Conservation (phyloP, 1,140 invertebrate genomes). For the Capitella teleta region DNA sequence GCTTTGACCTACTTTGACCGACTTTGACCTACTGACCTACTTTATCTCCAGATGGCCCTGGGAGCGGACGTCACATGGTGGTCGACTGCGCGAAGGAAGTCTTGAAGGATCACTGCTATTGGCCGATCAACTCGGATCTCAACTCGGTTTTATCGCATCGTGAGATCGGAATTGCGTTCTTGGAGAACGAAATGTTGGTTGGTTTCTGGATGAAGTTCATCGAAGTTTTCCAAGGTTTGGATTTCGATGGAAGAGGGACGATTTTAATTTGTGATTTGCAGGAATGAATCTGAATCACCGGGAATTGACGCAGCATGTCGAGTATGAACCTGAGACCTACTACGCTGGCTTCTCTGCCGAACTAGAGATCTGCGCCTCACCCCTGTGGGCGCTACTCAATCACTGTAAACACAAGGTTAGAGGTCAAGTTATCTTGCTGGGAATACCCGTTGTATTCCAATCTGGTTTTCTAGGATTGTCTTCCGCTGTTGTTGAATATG, state of each 20-base stretch:
- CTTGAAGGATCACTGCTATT: constrained; percentile 97
- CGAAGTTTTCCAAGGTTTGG: constrained; percentile 77
- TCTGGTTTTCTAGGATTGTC: too few species aligned
- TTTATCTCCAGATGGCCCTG: too few species aligned
- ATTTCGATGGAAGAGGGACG: constrained; percentile 1
- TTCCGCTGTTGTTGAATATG: neutral
- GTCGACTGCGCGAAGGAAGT: constrained; percentile 81
- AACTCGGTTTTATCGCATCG: constrained; percentile 92
- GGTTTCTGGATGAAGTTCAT: constrained; percentile 92
- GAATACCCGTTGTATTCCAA: too few species aligned
- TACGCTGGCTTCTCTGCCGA: constrained; percentile 94
- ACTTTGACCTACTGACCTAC: too few species aligned
- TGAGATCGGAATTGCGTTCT: constrained; percentile 77
- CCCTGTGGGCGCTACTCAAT: constrained; percentile 89
- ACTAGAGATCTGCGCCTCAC: constrained; percentile 87
- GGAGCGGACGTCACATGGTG: constrained; percentile 45
- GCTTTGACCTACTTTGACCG: too few species aligned
- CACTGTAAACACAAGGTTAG: constrained; percentile 64
- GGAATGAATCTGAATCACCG: constrained; percentile 91
- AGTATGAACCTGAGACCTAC: constrained; percentile 92
- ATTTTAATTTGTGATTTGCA: constrained; percentile 26
- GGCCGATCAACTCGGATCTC: constrained; percentile 91
- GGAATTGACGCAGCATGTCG: constrained; percentile 80
- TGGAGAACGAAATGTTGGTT: constrained; percentile 71
- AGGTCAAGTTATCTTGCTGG: too few species aligned